Base-by-base conservation (phyloP, 1,140 invertebrate species). In the Dryas iulia region DNA sequence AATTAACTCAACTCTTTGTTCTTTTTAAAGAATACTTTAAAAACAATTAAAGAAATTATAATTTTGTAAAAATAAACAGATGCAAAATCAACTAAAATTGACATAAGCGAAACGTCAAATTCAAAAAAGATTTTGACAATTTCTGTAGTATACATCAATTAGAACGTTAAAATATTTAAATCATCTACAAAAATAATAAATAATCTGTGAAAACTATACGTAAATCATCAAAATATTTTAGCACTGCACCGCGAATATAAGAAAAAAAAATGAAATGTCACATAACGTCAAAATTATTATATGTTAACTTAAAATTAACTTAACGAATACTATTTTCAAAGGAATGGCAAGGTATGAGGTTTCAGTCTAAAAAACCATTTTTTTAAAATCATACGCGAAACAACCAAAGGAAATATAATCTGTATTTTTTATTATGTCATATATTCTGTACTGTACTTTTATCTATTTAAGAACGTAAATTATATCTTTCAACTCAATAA, bases 261-360 rank as follows among this genome's bases (percentile, higher is more conserved):
- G 33, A 14, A 35, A 35, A 35, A n/a, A 35, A 35, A 6, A n/a
- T 35, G 14, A 14, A 35, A 1, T 6, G 6, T 35, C 3, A 14
- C 14, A 12, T 35, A 35, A 35, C 14, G 33, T 47, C 39, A 61
- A 12, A 61, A 47, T 18, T 26, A 23, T 23, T 28, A 60, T 47
- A 33, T 23, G 8, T 18, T 18, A 21, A 25, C 39, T 61, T 52
- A 62, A 62, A 52, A 52, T 62, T 62, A 61, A 52, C 58, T 24
- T 31, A 26, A 3, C 28, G 14, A 62, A 23, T 28, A 62, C 25
- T 47, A 47, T 47, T 21, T 62, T n/a, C 6, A 59, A 60, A 47
- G 59, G 59, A 62, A 62, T 62, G 59, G 59, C 59, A 62, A 52
- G 59, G 39, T 62, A 39, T 26, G 7, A 62, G 35, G 59, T 62